Percentiles rank a stretch among this genome's conserved stretches.
Evolutionary conservation across 1,140 invertebrate species (phyloP).

Genomic region (Vollenhovia emeryi): DNA sequence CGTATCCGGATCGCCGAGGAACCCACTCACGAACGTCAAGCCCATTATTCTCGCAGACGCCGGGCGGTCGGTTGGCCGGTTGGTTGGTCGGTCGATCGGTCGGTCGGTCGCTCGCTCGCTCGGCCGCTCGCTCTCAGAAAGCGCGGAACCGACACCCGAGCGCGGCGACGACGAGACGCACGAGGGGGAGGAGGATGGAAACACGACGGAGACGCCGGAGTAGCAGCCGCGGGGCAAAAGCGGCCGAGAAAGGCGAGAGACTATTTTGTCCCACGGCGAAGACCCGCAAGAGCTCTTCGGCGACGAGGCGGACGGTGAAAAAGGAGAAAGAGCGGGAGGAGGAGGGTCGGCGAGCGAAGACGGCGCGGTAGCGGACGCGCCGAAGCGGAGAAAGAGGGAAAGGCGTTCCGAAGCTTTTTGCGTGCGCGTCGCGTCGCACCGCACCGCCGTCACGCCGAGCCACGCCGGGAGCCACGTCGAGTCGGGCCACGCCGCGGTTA

Average conservation of each 20-base stretch:
- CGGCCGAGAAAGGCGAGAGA: slow-evolving; percentile 73
- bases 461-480: slow-evolving; percentile 26
- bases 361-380: slow-evolving; percentile 38
- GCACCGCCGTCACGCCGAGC: slow-evolving; percentile 31
- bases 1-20: slow-evolving; percentile 58
- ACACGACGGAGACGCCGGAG: slow-evolving; percentile 51
- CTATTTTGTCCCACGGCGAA: slow-evolving; percentile 77
- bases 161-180: neutral
- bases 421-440: slow-evolving; percentile 37
- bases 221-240: slow-evolving; percentile 38
- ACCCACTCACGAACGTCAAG: slow-evolving; percentile 61
- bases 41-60: slow-evolving; percentile 70
- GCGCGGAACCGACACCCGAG: slow-evolving; percentile 44
- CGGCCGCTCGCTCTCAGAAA: slow-evolving; percentile 20
- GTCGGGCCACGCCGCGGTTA: slow-evolving; percentile 36
- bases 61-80: slow-evolving; percentile 44
- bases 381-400: slow-evolving; percentile 33
- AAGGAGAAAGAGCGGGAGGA: slow-evolving; percentile 28
- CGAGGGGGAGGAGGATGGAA: slow-evolving; percentile 56
- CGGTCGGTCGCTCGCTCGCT: slow-evolving; percentile 19
- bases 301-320: slow-evolving; percentile 40
- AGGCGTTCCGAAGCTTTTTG: slow-evolving; percentile 54
- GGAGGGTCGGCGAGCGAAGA: neutral
- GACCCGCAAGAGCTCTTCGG: slow-evolving; percentile 50
- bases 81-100: slow-evolving; percentile 8